A percentile compares a stretch with the other conserved stretches of the same genome.
phyloP scores from a whole-genome alignment of 2,888 invertebrate species.

The Thyatira batis region DNA sequence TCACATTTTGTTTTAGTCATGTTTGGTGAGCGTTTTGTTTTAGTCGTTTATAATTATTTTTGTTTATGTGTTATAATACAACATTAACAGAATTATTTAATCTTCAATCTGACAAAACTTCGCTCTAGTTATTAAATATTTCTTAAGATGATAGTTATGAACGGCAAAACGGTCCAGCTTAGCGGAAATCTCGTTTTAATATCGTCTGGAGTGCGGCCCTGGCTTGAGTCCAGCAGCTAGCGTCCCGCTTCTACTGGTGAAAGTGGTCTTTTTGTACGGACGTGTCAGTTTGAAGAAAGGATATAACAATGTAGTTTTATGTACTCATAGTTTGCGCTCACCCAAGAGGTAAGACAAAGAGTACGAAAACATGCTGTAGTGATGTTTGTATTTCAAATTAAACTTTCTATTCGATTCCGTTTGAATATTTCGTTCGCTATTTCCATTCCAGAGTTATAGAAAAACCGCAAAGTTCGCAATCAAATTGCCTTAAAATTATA shows the following conservation, averaged over 20 bases:
- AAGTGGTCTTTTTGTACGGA: constrained; percentile 34
- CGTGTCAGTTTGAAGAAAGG: background rate
- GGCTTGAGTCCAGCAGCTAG: constrained; percentile 42
- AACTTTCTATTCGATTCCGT: too few relatives aligned
- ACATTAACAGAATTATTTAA: background rate
- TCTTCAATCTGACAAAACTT: background rate
- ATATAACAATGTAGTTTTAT: background rate
- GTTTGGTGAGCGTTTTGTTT: background rate
- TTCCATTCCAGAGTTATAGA: background rate
- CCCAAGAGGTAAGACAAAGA: too few relatives aligned
- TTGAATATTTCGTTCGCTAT: background rate
- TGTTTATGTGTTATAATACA: background rate
- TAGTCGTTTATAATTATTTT: too few relatives aligned
- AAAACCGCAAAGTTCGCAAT: background rate
- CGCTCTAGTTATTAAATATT: background rate
- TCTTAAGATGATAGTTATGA: background rate
- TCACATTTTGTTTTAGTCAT: background rate
- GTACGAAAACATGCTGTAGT: too few relatives aligned
- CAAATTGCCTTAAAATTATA: background rate
- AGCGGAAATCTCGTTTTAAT: constrained; percentile 17
- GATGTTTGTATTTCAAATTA: too few relatives aligned
- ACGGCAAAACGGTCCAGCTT: constrained; percentile 1
- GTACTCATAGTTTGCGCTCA: background rate
- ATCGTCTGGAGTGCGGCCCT: constrained; percentile 36
- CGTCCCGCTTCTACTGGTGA: constrained; percentile 32